Conservation (phyloP, 2,113 vertebrate genomes). For the Cepphus grylle region DNA sequence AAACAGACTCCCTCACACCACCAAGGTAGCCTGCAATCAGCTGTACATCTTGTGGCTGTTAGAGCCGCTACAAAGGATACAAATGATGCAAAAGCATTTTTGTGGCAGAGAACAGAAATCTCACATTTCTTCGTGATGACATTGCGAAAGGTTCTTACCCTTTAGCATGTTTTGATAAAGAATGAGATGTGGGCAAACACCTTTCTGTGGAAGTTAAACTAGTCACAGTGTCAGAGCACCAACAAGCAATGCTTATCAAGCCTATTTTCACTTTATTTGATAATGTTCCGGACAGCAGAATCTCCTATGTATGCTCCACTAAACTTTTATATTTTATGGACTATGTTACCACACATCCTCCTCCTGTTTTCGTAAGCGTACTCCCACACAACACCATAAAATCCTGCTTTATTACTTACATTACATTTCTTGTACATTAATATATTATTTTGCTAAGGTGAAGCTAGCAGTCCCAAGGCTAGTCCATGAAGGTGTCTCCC, state of each 20-base stretch:
- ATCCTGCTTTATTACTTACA: neutral
- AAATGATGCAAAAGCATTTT: neutral
- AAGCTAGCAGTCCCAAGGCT: neutral
- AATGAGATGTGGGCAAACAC: neutral
- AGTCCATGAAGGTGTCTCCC: neutral
- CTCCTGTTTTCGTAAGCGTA: neutral
- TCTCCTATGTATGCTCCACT: neutral
- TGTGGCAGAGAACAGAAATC: neutral
- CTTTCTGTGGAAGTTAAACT: neutral
- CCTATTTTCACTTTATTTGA: neutral
- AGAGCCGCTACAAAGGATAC: rapidly evolving
- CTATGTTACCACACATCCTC: rapidly evolving
- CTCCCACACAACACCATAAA: neutral
- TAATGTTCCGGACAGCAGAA: neutral
- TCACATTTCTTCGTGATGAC: neutral
- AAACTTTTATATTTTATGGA: neutral
- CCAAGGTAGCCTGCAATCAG: neutral
- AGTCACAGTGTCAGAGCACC: neutral
- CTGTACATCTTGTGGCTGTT: neutral
- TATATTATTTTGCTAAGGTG: neutral
- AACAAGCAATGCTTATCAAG: neutral
- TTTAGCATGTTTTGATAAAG: neutral
- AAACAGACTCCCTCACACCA: rapidly evolving
- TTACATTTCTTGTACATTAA: neutral
- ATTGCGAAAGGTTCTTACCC: neutral